Percentiles rank a stretch among this genome's conserved stretches.
These are phyloP conservation scores for Paelopatides confundens DNA, from an alignment of 53 echinoderm and acorn worm genomes.

Conservation along the genomic window DNA sequence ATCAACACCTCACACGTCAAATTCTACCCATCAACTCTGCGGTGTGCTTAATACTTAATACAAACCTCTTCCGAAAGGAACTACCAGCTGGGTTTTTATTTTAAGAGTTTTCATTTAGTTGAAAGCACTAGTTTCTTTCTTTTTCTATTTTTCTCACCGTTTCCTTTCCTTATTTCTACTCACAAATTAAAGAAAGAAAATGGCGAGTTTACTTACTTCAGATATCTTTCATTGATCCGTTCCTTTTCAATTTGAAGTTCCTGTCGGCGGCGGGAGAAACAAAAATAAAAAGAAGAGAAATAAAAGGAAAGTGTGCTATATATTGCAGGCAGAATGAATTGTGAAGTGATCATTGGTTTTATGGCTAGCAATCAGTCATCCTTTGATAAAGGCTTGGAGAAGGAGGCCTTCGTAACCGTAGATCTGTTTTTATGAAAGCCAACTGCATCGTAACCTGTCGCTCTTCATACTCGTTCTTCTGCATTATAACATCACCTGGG, in stretches of 20 bases:
- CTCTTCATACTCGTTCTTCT: too few relatives aligned
- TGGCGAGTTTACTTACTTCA: constrained; percentile 49
- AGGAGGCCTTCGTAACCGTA: neutral
- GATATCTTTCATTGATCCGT: constrained; percentile 75
- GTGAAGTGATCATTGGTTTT: constrained; percentile 44
- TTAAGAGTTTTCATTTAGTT: neutral
- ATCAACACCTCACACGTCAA: neutral
- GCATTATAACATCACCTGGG: too few relatives aligned
- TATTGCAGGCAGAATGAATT: constrained; percentile 28
- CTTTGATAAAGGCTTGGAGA: neutral
- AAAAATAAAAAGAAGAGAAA: neutral
- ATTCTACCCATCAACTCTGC: neutral
- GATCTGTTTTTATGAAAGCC: too few relatives aligned
- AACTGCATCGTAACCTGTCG: too few relatives aligned
- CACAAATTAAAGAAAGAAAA: neutral
- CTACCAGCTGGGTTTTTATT: too few relatives aligned
- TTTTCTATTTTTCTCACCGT: too few relatives aligned
- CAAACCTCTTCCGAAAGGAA: neutral
- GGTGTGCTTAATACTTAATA: neutral
- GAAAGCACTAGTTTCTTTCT: neutral
- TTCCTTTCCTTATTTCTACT: too few relatives aligned
- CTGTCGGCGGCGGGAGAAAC: constrained; percentile 35
- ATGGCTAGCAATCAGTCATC: neutral
- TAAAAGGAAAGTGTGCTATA: neutral
- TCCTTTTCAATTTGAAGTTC: constrained; percentile 74